A percentile compares a stretch with the other conserved stretches of the same genome.
Evolutionary conservation across 37 sponge, comb jelly and placozoan species (phyloP).

Genomic region (Aplysina aerophoba): DNA sequence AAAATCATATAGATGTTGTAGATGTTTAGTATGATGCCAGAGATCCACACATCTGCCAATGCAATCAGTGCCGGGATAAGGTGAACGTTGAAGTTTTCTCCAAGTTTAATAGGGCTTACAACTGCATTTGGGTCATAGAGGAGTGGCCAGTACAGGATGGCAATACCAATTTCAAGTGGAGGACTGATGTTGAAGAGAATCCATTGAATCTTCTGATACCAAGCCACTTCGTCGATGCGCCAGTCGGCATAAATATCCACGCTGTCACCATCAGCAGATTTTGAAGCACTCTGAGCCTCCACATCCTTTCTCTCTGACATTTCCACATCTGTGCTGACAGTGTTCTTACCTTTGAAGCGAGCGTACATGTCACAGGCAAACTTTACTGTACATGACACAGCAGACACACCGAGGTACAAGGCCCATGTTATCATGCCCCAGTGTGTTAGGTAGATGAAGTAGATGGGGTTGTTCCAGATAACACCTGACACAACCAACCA

Average conservation of each 20-base stretch:
- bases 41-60: constrained; percentile 49
- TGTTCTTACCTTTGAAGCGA: not conserved
- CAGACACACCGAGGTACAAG: constrained; percentile 43
- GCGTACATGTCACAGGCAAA: constrained; percentile 5
- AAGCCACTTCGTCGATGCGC: not conserved
- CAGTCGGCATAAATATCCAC: not conserved
- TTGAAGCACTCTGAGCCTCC: too few relatives aligned
- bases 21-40: constrained; percentile 37
- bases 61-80: constrained; percentile 45
- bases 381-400: constrained; percentile 8
- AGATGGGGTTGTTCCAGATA: not conserved
- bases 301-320: not conserved
- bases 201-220: constrained; percentile 43
- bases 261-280: not conserved
- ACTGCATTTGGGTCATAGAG: constrained; percentile 3
- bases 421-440: constrained; percentile 45
- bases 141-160: constrained; percentile 37
- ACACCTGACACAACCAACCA: constrained; percentile 24
- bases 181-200: constrained; percentile 10
- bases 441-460: constrained; percentile 56
- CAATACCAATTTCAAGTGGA: constrained; percentile 9
- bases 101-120: not conserved
- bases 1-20: constrained; percentile 41
- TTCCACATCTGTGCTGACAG: not conserved
- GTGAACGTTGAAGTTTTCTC: constrained; percentile 37